Base-by-base conservation (phyloP, 2,113 vertebrate genomes). In the Epinephelus cyanopodus region DNA sequence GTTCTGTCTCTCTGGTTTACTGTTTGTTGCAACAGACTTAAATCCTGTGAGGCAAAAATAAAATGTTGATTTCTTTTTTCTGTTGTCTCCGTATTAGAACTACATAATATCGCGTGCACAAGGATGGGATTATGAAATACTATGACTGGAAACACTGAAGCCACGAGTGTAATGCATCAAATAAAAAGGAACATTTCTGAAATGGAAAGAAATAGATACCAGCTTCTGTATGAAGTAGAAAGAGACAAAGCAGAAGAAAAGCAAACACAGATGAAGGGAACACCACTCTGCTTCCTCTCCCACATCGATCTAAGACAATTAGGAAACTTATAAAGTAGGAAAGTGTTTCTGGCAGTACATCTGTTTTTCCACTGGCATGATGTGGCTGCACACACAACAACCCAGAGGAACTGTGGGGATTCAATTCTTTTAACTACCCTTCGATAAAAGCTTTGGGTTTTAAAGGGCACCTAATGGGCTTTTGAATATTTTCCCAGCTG, bases 231-330 rank as follows among this genome's bases (percentile, higher is more conserved):
- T 14, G 6, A 62, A 79, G 50, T 2, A 61, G 23, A 18, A 81
- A 73, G 33, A 47, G 42, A 12, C 19, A 68, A 56, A 74, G 23
- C 14, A 74, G 21, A 66, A 6, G 54, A 58, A 42, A 57, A 23
- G 39, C 25, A 33, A 48, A 60, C 74, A 56, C 29, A 74, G 57
- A 84, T 69, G 64, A 42, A 18, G 63, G 42, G 8, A 85, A 85
- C 56, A 19, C 25, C 13, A 8, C 62, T 56, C 4, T 33, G 0
- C 61, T 79, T 82, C 68, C 83, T 73, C 66, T 79, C 63, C 75
- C 75, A 58, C 76, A 47, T 79, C 11, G 10, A 14, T 42, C 18
- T 33, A 3, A n/a, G 13, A 39, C 2, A 0, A 78, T 23, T 17
- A 33, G 56, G 54, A 73, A 68, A 76, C 29, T 52, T 29, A 52